Evolutionary conservation across 2,888 invertebrate genomes (phyloP).

Genomic region (Megalurothrips usitatus): DNA sequence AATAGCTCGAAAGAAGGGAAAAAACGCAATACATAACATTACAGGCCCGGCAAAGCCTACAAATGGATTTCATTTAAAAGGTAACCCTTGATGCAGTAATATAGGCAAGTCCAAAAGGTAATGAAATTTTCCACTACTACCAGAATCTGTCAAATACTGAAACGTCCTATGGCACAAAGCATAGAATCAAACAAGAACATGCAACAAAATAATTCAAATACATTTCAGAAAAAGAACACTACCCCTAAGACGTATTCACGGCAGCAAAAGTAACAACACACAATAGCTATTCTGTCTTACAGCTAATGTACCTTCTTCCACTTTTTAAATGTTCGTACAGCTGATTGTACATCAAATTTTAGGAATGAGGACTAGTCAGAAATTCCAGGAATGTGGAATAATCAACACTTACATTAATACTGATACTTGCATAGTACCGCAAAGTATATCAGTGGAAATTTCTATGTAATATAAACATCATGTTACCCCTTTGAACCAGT

Average conservation of each 20-base stretch:
- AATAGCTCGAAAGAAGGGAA: neutral
- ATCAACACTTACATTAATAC: constrained; percentile 1
- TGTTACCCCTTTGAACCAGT: constrained; percentile 22
- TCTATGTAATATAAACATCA: constrained; percentile 1
- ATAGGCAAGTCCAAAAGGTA: neutral
- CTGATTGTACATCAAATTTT: neutral
- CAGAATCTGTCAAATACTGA: neutral
- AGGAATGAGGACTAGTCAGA: constrained; percentile 4
- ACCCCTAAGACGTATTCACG: neutral
- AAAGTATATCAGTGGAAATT: constrained; percentile 18
- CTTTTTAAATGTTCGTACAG: neutral
- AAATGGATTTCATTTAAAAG: neutral
- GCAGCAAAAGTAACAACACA: neutral
- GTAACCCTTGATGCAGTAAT: neutral
- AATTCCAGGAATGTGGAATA: constrained; percentile 1
- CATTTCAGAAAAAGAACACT: neutral
- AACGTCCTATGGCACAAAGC: neutral
- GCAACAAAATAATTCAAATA: neutral
- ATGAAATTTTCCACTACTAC: neutral
- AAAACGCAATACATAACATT: neutral
- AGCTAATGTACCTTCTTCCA: neutral
- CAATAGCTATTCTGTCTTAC: neutral
- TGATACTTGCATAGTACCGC: constrained; percentile 2
- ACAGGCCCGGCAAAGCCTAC: too few species aligned
- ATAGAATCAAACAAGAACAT: neutral